A percentile compares a stretch with the other conserved stretches of the same genome.
These are phyloP conservation scores for Agrotis segetum DNA, from an alignment of 2,888 invertebrate genomes.

Conservation along the genomic window DNA sequence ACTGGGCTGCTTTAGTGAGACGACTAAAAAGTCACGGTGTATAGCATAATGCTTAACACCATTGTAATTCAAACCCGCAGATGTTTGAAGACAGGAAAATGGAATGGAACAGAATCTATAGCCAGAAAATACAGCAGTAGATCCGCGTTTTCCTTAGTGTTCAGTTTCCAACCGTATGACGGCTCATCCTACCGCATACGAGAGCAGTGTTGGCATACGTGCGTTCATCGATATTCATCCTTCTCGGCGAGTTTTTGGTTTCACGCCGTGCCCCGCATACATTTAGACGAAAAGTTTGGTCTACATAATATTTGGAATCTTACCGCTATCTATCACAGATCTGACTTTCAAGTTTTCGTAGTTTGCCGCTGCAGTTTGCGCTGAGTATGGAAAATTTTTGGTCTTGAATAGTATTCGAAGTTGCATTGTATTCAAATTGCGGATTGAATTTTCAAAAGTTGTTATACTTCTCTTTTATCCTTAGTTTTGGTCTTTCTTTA, in stretches of 20 bases:
- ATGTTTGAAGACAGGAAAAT: not conserved
- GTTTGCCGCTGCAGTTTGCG: conserved; percentile 36
- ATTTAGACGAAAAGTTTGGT: conserved; percentile 38
- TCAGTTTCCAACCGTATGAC: conserved; percentile 1
- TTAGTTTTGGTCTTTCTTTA: too few relatives aligned
- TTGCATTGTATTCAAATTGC: not conserved
- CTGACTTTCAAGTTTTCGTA: conserved; percentile 26
- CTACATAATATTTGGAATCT: conserved; percentile 45
- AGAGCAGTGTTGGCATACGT: conserved; percentile 34
- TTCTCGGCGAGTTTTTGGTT: conserved; percentile 52
- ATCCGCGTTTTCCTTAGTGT: conserved; percentile 13
- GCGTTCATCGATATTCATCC: conserved; percentile 55
- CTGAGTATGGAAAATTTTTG: conserved; percentile 16
- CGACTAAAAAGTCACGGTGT: too few relatives aligned
- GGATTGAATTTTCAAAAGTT: not conserved
- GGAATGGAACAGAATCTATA: not conserved
- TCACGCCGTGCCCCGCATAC: conserved; percentile 42
- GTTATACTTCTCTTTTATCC: too few relatives aligned
- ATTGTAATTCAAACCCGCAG: not conserved
- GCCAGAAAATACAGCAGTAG: conserved; percentile 2
- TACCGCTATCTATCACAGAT: conserved; percentile 39
- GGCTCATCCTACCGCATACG: conserved; percentile 17
- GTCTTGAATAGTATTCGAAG: conserved; percentile 8
- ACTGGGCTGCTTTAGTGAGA: too few relatives aligned
- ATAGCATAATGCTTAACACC: not conserved